phyloP scores from a whole-genome alignment of 2,113 vertebrate genomes.

The Triplophysa siluroides region DNA sequence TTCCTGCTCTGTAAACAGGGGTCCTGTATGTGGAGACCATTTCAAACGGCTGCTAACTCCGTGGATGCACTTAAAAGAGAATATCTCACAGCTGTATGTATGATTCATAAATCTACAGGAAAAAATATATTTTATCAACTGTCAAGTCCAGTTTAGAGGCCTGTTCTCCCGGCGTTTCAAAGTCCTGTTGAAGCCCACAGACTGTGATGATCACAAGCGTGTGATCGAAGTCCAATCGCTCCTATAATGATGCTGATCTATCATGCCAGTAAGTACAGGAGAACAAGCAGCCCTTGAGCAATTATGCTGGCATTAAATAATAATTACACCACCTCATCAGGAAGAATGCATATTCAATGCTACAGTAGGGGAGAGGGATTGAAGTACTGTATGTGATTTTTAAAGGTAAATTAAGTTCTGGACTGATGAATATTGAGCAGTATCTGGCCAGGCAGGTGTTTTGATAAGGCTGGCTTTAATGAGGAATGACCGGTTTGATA shows the following conservation, averaged over 20 bases:
- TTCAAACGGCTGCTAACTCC: conserved; percentile 33
- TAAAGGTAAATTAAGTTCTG: conserved; percentile 48
- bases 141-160: conserved; percentile 8
- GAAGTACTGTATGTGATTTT: conserved; percentile 41
- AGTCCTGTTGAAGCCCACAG: conserved; percentile 26
- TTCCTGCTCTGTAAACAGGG: background rate
- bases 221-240: conserved; percentile 40
- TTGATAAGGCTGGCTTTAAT: conserved; percentile 38
- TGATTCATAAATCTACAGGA: conserved; percentile 38
- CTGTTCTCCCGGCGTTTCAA: conserved; percentile 17
- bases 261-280: conserved; percentile 59
- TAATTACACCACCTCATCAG: conserved; percentile 56
- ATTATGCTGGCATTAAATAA: conserved; percentile 64
- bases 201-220: conserved; percentile 33
- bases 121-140: conserved; percentile 39
- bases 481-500: conserved; percentile 32
- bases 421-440: conserved; percentile 42
- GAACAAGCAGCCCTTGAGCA: conserved; percentile 57
- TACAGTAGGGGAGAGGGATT: background rate
- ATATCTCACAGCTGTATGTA: conserved; percentile 48
- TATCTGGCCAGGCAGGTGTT: conserved; percentile 23
- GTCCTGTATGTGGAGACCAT: conserved; percentile 14
- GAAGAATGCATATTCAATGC: conserved; percentile 54
- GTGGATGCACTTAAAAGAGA: conserved; percentile 52
- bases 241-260: conserved; percentile 47